These are phyloP conservation scores for Pomatorhinus ruficollis DNA, from an alignment of 2,113 vertebrate genomes.

Conservation along the genomic window DNA sequence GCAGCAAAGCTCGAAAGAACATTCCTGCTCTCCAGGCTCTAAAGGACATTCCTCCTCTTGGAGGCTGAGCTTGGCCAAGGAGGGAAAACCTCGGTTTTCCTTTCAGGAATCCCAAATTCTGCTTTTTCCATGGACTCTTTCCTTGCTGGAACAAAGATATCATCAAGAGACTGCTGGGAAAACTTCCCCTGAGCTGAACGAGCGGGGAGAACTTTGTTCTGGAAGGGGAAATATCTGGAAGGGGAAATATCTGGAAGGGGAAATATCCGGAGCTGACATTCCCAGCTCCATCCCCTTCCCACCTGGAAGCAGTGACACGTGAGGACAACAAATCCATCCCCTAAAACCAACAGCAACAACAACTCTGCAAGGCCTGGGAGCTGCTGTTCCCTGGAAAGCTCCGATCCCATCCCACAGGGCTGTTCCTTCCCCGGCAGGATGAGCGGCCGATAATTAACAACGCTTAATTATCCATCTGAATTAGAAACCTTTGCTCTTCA, in stretches of 20 bases:
- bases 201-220: neutral
- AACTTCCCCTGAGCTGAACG: neutral
- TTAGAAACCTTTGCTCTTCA: neutral
- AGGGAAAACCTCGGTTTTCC: neutral
- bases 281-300: too few species aligned
- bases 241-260: too few species aligned
- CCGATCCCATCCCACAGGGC: rapidly evolving
- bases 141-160: neutral
- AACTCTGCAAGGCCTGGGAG: neutral
- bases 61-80: neutral
- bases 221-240: too few species aligned
- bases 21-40: neutral
- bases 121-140: neutral
- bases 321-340: neutral
- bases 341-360: neutral
- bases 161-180: neutral
- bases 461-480: neutral
- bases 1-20: neutral
- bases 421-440: neutral
- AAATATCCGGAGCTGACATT: too few species aligned
- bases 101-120: neutral
- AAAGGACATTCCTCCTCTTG: neutral
- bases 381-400: neutral
- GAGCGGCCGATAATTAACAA: neutral
- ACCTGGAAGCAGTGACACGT: neutral